Conservation (phyloP, 1,140 invertebrate species). For the Platorchestia sp. region DNA sequence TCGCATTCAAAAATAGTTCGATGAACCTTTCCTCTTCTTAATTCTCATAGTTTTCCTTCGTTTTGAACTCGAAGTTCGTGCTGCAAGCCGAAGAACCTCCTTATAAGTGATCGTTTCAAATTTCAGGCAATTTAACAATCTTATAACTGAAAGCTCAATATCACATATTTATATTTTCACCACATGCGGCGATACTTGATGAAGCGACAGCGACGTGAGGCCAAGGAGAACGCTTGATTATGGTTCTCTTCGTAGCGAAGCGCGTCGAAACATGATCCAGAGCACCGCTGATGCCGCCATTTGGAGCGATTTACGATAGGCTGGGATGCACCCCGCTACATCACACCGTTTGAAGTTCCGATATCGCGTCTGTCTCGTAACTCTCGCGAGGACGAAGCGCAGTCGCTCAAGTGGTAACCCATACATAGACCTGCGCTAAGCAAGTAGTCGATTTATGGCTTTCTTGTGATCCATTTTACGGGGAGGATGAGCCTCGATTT, state of each 20-base stretch:
- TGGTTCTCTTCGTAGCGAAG: background rate
- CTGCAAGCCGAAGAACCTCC: background rate
- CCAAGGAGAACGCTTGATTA: background rate
- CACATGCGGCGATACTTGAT: background rate
- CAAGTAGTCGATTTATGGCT: background rate
- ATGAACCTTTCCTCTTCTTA: background rate
- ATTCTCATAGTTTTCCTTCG: background rate
- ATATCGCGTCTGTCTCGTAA: conserved; percentile 2
- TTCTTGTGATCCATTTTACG: background rate
- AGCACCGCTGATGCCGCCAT: background rate
- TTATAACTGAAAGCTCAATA: background rate
- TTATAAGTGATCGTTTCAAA: background rate
- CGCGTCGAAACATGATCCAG: background rate
- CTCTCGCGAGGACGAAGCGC: background rate
- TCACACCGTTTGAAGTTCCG: background rate
- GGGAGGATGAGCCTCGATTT: background rate
- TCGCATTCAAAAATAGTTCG: too few species aligned
- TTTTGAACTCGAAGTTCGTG: background rate
- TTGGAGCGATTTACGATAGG: background rate
- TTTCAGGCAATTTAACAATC: background rate
- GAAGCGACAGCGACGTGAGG: background rate
- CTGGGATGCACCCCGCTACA: background rate
- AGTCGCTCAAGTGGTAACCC: background rate
- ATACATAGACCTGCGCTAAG: background rate
- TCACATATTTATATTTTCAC: background rate